Base-by-base conservation (phyloP, 2,888 invertebrate species). In the Synanthedon formicaeformis region DNA sequence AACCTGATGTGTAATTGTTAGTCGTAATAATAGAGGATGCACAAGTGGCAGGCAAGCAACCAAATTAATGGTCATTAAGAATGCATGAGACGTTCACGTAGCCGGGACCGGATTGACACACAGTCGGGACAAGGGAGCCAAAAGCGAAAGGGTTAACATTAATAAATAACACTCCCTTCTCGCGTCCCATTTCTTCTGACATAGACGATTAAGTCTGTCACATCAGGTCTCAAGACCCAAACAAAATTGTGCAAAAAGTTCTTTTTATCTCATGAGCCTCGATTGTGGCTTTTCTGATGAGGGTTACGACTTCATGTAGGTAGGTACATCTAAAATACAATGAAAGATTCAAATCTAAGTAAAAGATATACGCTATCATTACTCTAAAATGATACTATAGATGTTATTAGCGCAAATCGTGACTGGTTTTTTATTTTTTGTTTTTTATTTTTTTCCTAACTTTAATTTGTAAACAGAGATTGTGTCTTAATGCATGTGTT, bases 181-280 rank as follows among this genome's bases (percentile, higher is more conserved):
- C 34, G 34, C 70, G 73, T 74, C 81, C 77, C 79, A 78, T 81
- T 40, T 66, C 70, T 73, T 67, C 67, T 81, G 85, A 81, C 82
- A 81, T 71, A 69, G 68, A 69, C 82, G 85, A 86, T 86, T 86
- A 34, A 85, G 68, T 68, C 79, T 83, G 85, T 84, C 85, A 84
- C 81, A 73, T 76, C 70, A 74, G 82, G 80, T 75, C 78, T 81
- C 77, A 71, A 66, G 66, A 61, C 69, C 63, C 78, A 86, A 87
- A 86, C 85, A 86, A 86, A 87, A 85, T 84, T 85, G 86, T 75
- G 80, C 78, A 78, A 87, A 87, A 87, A 86, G 84, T 81, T 75
- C 67, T 82, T 71, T 80, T 86, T 87, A 87, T 86, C 86, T 78
- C 60, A 57, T 60, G 65, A 64, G 65, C 62, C 66, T 60, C 67